Conservation (phyloP, 2,888 invertebrate species). For the Ferrisia virgata region DNA sequence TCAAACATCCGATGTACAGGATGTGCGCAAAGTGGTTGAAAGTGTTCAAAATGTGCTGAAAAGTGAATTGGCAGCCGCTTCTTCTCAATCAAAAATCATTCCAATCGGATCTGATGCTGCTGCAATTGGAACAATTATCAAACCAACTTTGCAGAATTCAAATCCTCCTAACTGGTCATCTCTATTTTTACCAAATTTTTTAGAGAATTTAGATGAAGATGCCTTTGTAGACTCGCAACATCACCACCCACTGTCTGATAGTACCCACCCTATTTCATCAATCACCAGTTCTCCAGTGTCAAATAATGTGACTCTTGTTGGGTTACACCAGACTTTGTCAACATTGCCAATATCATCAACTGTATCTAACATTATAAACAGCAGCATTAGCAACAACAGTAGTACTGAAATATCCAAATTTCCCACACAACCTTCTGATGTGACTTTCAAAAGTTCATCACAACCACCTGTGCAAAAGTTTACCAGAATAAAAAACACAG, state of each 20-base stretch:
- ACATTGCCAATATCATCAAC: no score
- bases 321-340: no score
- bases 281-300: no score
- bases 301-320: no score
- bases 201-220: conserved; percentile 66
- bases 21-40: conserved; percentile 73
- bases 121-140: background rate
- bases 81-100: conserved; percentile 52
- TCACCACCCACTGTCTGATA: background rate
- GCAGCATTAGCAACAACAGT: no score
- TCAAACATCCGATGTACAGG: conserved; percentile 49
- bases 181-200: conserved; percentile 74
- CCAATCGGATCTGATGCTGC: conserved; percentile 39
- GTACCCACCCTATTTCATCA: no score
- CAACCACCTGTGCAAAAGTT: no score
- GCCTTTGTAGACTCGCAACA: background rate
- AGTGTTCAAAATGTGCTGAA: conserved; percentile 81
- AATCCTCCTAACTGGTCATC: conserved; percentile 70
- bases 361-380: no score
- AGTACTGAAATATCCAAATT: no score
- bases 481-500: background rate
- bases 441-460: no score
- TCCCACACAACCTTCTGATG: background rate
- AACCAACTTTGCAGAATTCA: background rate
- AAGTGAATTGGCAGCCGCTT: conserved; percentile 64